These are phyloP conservation scores for Gulo gulo DNA, from an alignment of 2,113 vertebrate species.

Conservation along the genomic window DNA sequence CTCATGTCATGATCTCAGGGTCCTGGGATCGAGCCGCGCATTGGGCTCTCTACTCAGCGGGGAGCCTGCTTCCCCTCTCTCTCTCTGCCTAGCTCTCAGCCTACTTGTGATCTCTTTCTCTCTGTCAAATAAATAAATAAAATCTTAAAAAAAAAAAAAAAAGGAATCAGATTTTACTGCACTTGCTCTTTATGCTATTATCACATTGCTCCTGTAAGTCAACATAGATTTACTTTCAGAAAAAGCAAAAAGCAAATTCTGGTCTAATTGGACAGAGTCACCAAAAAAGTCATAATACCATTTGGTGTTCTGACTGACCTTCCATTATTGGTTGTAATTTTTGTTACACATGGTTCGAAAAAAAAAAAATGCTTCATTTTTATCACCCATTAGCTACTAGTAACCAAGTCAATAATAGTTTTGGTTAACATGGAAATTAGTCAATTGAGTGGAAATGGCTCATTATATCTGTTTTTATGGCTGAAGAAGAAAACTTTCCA, in stretches of 20 bases:
- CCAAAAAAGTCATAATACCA: not conserved
- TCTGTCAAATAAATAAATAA: too few relatives aligned
- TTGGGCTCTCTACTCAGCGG: too few relatives aligned
- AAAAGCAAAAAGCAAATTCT: not conserved
- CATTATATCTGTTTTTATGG: not conserved
- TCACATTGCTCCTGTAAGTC: not conserved
- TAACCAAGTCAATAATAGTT: not conserved
- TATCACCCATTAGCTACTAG: not conserved
- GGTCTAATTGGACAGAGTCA: not conserved
- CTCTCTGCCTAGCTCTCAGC: too few relatives aligned
- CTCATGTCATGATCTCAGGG: too few relatives aligned
- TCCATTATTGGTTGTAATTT: not conserved
- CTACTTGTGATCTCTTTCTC: too few relatives aligned
- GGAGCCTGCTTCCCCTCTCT: too few relatives aligned
- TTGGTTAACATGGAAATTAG: not conserved
- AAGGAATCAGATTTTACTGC: not conserved
- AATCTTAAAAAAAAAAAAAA: too few relatives aligned
- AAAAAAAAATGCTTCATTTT: not conserved
- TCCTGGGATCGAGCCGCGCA: too few relatives aligned
- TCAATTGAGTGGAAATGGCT: not conserved
- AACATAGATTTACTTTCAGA: not conserved
- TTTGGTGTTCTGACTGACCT: not conserved
- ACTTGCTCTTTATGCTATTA: not conserved
- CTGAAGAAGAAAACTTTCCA: not conserved
- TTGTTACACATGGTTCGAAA: not conserved